phyloP scores from a whole-genome alignment of 2,797 vertebrate species.

The Gymnocypris eckloni region DNA sequence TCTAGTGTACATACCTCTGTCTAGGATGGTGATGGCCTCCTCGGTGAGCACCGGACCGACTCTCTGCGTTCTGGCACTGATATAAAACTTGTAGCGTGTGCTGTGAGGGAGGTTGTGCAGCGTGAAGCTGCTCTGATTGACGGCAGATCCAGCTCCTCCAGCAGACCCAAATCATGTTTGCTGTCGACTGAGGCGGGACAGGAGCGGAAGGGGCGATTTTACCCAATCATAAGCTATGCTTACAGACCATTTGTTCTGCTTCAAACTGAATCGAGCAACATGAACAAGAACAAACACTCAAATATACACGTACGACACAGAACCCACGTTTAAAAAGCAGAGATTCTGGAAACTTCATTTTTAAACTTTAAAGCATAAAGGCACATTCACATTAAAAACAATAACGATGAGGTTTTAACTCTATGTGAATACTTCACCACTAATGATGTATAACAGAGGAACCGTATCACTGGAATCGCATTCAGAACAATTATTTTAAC shows the following conservation, averaged over 20 bases:
- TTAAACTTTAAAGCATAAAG: too few species aligned
- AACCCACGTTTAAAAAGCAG: background rate
- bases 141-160: constrained; percentile 87
- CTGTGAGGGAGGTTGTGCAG: constrained; percentile 93
- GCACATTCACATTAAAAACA: too few species aligned
- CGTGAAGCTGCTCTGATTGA: constrained; percentile 91
- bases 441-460: too few species aligned
- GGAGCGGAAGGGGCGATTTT: constrained; percentile 46
- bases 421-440: too few species aligned
- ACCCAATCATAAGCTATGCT: constrained; percentile 64
- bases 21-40: constrained; percentile 89
- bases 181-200: constrained; percentile 86
- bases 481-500: background rate
- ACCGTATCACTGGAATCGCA: too few species aligned
- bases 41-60: constrained; percentile 86
- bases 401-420: too few species aligned
- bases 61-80: constrained; percentile 89
- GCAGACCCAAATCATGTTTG: constrained; percentile 90
- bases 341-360: too few species aligned
- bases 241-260: background rate
- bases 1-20: constrained; percentile 87
- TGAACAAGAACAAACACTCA: background rate
- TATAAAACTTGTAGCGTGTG: constrained; percentile 97
- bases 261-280: background rate
- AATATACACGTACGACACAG: background rate